Conservation (phyloP, 2,797 vertebrate species). For the Cirrhinus molitorella region DNA sequence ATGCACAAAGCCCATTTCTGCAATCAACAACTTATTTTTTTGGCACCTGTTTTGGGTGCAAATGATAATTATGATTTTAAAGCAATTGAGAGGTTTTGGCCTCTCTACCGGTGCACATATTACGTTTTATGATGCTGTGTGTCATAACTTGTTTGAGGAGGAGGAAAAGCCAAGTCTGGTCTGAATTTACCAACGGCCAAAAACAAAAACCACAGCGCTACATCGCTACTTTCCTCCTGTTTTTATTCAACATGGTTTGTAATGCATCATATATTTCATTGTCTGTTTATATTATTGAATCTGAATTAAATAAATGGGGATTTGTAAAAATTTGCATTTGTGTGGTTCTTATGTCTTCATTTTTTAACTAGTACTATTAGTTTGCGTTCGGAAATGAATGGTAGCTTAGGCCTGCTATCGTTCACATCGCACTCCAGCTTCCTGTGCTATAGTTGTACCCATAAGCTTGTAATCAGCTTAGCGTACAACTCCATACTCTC, state of each 20-base stretch:
- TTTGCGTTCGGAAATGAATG: slow-evolving; percentile 13
- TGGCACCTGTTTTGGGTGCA: slow-evolving; percentile 11
- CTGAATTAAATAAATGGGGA: slow-evolving; percentile 55
- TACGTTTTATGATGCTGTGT: slow-evolving; percentile 9
- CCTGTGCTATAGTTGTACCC: slow-evolving; percentile 67
- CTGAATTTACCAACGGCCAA: slow-evolving; percentile 7
- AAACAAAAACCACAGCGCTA: slow-evolving; percentile 6
- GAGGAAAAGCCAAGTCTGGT: neutral
- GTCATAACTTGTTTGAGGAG: slow-evolving; percentile 1
- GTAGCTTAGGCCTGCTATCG: neutral
- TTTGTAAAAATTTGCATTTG: slow-evolving; percentile 59
- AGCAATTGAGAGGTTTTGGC: slow-evolving; percentile 1
- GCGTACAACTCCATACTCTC: slow-evolving; percentile 64
- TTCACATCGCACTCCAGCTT: slow-evolving; percentile 47
- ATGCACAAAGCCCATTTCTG: slow-evolving; percentile 6
- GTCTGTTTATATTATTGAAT: slow-evolving; percentile 69
- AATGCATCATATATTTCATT: slow-evolving; percentile 60
- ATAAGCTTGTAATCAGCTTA: slow-evolving; percentile 75
- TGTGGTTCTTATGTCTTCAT: neutral
- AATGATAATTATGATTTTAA: slow-evolving; percentile 10
- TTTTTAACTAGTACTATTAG: neutral
- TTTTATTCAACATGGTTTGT: slow-evolving; percentile 53
- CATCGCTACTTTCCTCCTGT: slow-evolving; percentile 40
- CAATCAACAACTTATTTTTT: neutral
- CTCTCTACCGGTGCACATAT: slow-evolving; percentile 23